Base-by-base conservation (phyloP, 2,888 invertebrate species). In the Pristionchus entomophagus region DNA sequence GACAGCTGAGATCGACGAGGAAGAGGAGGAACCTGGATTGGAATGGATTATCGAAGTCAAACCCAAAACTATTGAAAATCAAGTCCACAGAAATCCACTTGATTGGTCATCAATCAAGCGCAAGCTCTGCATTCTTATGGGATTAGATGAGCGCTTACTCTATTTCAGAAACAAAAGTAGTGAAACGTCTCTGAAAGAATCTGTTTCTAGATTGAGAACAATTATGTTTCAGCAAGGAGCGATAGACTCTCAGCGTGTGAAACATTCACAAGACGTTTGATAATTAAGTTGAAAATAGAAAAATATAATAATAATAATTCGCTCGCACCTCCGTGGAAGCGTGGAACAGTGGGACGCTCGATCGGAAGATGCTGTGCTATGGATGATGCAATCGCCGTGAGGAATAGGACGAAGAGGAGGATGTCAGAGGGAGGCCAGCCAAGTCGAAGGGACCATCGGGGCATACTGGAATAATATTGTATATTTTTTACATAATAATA, bases 401-500 rank as follows among this genome's bases (percentile, higher is more conserved):
- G 26, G 77, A 77, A 45, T 41, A 53, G 35, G 78, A 78, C 29
- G 29, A 78, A 26, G 49, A 49, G n/a, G 77, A 45, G 29, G 19
- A n/a, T 29, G 38, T 41, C n/a, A 26, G n/a, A 35, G 32, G 78
- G 78, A 32, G 78, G 35, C 51, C 49, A 49, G 19, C 78, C 78
- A 41, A 78, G 78, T 29, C 78, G 78, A 19, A 78, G 78, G 17
- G 78, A 78, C 78, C 78, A 78, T 53, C 78, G 78, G 51, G 78
- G 78, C 78, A 78, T 78, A 22, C 78, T 78, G 32, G 32, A 22
- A 8, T n/a, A n/a, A n/a, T n/a, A n/a, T n/a, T n/a, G n/a, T n/a
- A n/a, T n/a, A n/a, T n/a, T n/a, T n/a, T n/a, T n/a, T n/a, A 59
- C 6, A 59, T 59, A 6, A n/a, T 26, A 22, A 59, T 59, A n/a